Evolutionary conservation across 1,140 invertebrate genomes (phyloP).

Genomic region (Cecropterus lyciades): DNA sequence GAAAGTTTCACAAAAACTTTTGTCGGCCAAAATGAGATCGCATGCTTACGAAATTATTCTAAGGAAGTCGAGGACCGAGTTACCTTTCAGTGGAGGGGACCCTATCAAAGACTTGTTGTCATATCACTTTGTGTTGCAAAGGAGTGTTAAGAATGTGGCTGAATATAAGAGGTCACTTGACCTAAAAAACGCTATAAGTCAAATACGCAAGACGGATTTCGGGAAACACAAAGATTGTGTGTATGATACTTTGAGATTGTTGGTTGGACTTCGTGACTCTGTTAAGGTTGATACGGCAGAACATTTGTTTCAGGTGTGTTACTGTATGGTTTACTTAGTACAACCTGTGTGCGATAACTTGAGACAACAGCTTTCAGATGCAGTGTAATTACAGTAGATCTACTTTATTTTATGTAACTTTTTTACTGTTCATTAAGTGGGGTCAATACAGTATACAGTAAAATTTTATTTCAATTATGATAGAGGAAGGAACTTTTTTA

Average conservation of each 20-base stretch:
- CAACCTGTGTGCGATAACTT: too few species aligned
- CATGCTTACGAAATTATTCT: conserved; percentile 72
- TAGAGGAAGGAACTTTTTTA: too few species aligned
- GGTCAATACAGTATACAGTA: too few species aligned
- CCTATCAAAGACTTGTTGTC: conserved; percentile 64
- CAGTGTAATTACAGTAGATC: too few species aligned
- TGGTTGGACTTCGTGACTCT: conserved; percentile 56
- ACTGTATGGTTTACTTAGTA: too few species aligned
- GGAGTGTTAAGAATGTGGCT: conserved; percentile 61
- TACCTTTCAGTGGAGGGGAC: conserved; percentile 44
- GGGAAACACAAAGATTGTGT: conserved; percentile 56
- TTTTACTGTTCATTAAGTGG: too few species aligned
- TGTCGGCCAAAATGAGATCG: conserved; percentile 65
- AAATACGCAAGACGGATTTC: conserved; percentile 50
- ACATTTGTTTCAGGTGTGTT: conserved; percentile 66
- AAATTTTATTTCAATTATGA: too few species aligned
- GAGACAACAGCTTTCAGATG: too few species aligned
- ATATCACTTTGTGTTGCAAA: conserved; percentile 61
- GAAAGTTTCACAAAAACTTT: conserved; percentile 56
- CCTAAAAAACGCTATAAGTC: conserved; percentile 60
- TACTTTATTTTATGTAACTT: too few species aligned
- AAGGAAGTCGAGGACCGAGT: conserved; percentile 53
- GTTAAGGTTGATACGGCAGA: conserved; percentile 54
- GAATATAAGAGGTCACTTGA: conserved; percentile 65
- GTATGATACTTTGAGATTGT: conserved; percentile 53